Evolutionary conservation across 2,797 vertebrate genomes (phyloP), one percentile per base, ranked within the genome.

Genomic region (Cyclopterus lumpus): DNA sequence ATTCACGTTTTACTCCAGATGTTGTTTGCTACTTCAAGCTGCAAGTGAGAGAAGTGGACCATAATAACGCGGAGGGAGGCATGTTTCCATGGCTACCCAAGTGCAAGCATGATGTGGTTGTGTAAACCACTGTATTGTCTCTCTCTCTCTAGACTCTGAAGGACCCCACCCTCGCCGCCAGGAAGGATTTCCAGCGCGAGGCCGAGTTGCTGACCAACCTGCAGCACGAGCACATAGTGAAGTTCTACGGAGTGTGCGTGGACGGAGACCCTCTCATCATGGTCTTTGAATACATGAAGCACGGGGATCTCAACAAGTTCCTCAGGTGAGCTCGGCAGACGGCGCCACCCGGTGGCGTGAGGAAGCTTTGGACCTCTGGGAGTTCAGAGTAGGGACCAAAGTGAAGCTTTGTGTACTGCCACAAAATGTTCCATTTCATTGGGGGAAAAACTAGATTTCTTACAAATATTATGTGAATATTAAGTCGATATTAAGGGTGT

Each of bases 201-300:
- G 98, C 98, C 0, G 97, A 99, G 86, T 91, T 99, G 74, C 96
- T 99, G 76, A 99, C 98, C 68, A 99, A 99, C 91, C 94, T 99
- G 62, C 97, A 99, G 87, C 98, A 99, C 0, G 97, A 99, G 5
- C 98, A 99, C 91, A 99, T 99, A 0, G 97, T 99, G n/a, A 98
- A 97, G 88, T 99, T 99, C 79, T 99, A 99, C 0, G 98, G 98
- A 0, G 97, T 99, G 12, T 99, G 98, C 4, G 97, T 98, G 0
- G 98, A 99, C 0, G 98, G 97, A 0, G 98, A 99, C 79, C 98
- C 98, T 0, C 97, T 99, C 87, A 99, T 99, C 87, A 99, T 99
- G 98, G 97, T 99, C 63, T 99, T 99, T 3, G 98, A 99, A 85
- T 99, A 99, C 94, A 99, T 99, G 98, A 99, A 98, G 85, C 97